Evolutionary conservation across 2,113 vertebrate species (phyloP), one percentile per base, ranked within the genome.

Genomic region (Aspidoscelis tigris): DNA sequence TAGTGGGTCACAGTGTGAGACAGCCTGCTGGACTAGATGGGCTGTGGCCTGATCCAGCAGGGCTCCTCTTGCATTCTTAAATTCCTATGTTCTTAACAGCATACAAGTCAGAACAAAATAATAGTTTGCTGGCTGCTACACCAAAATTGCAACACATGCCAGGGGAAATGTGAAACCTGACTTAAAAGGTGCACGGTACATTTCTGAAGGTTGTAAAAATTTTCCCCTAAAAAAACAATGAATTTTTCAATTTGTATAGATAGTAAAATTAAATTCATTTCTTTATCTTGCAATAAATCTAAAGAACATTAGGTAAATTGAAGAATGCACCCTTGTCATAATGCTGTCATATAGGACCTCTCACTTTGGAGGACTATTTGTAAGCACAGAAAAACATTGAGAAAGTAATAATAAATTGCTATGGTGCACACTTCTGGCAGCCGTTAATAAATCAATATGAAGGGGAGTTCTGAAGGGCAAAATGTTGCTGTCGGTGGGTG

Each of bases 381-480:
- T 96, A 95, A 93, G 92, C 91, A 89, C 77, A 93, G 86, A 89
- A 95, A 96, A 96, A 91, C 93, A 96, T 93, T 53, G 84, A 94
- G 94, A 96, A 96, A 94, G 93, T 90, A 86, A 92, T 95, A 96
- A 96, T 95, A 91, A 95, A 96, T 96, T 95, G 95, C 95, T 93
- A 74, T 89, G 88, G 92, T 94, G 93, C 86, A 83, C 88, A 91
- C 90, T 94, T 95, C 94, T 96, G 95, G 96, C 95, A 96, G 94
- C 94, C 47, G 26, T 96, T 96, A 97, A 97, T 97, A 96, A 97
- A 96, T 97, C 96, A 96, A 95, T 94, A 94, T 96, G 95, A 95
- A 96, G 94, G 95, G 94, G 93, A 96, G 95, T 95, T 97, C 95
- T 96, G 96, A 97, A 96, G 96, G 95, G 95, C 96, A 97, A 97